These are phyloP conservation scores for Drosophila lacteicornis DNA, from an alignment of 1,140 invertebrate species.

Conservation along the genomic window DNA sequence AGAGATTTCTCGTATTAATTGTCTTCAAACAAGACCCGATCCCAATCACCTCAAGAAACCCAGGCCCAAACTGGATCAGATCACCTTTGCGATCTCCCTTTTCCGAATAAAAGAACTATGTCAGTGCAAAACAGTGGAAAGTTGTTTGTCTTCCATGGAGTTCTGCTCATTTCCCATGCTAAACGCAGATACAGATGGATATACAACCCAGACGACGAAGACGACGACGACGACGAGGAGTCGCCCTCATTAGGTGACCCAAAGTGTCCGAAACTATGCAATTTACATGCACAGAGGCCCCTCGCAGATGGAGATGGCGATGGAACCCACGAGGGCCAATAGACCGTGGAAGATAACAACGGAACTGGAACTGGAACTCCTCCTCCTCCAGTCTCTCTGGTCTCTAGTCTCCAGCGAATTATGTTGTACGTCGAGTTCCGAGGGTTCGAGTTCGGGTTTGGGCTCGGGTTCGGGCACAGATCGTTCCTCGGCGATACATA, in stretches of 20 bases:
- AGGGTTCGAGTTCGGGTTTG: conserved; percentile 12
- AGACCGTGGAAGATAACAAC: conserved; percentile 74
- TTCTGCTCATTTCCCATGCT: conserved; percentile 60
- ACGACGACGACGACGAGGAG: conserved; percentile 26
- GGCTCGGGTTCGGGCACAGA: conserved; percentile 39
- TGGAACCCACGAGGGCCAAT: conserved; percentile 69
- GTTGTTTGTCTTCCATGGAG: conserved; percentile 20
- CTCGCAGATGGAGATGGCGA: conserved; percentile 42
- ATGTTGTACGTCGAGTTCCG: conserved; percentile 58
- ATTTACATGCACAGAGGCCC: conserved; percentile 77
- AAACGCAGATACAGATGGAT: conserved; percentile 37
- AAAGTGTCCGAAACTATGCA: conserved; percentile 79
- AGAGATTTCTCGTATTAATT: too few relatives aligned
- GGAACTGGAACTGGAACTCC: conserved; percentile 29
- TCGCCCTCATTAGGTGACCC: conserved; percentile 79
- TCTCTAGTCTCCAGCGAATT: conserved; percentile 60
- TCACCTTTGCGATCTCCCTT: conserved; percentile 35
- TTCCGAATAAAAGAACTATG: conserved; percentile 25
- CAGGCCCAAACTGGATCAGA: conserved; percentile 16
- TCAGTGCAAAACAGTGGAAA: conserved; percentile 28
- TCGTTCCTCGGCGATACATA: conserved; percentile 78
- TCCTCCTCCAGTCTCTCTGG: conserved; percentile 3
- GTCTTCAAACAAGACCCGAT: background rate
- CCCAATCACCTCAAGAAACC: background rate
- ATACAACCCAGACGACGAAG: conserved; percentile 1